Conservation (phyloP, 2,113 vertebrate species). For the Nycticryphes semicollaris region DNA sequence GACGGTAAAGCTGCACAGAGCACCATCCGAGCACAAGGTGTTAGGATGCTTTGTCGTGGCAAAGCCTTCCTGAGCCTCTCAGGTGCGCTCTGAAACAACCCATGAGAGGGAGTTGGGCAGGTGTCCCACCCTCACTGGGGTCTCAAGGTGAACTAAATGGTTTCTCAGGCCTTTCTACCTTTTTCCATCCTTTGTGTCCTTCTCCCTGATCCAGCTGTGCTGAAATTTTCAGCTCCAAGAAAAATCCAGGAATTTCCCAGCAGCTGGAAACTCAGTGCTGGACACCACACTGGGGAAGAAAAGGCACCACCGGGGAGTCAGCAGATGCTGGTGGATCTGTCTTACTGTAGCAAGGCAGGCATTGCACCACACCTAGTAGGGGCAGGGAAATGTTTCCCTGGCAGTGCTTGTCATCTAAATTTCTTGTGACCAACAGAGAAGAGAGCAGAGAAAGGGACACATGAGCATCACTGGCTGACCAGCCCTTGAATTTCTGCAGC, state of each 20-base stretch:
- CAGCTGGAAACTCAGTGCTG: not conserved
- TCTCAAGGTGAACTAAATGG: not conserved
- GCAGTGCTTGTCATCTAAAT: not conserved
- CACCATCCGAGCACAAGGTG: rapidly evolving
- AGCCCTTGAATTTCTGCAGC: not conserved
- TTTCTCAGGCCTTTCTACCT: not conserved
- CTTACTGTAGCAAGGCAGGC: rapidly evolving
- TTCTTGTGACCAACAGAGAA: not conserved
- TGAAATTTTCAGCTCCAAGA: not conserved
- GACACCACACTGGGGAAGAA: not conserved
- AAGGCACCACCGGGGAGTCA: not conserved
- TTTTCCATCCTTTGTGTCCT: not conserved
- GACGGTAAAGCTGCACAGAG: not conserved
- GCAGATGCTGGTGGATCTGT: rapidly evolving
- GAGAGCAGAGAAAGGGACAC: not conserved
- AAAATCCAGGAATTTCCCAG: not conserved
- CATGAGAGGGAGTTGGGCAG: rapidly evolving
- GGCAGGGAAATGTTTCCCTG: not conserved
- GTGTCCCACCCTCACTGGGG: rapidly evolving
- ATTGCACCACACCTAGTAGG: not conserved
- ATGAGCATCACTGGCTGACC: rapidly evolving
- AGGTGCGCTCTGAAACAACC: not conserved
- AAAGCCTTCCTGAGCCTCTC: not conserved
- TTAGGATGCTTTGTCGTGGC: not conserved
- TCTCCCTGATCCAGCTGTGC: rapidly evolving